These are phyloP conservation scores for Crotalus helleri DNA, from an alignment of 2,113 vertebrate species.

Conservation along the genomic window DNA sequence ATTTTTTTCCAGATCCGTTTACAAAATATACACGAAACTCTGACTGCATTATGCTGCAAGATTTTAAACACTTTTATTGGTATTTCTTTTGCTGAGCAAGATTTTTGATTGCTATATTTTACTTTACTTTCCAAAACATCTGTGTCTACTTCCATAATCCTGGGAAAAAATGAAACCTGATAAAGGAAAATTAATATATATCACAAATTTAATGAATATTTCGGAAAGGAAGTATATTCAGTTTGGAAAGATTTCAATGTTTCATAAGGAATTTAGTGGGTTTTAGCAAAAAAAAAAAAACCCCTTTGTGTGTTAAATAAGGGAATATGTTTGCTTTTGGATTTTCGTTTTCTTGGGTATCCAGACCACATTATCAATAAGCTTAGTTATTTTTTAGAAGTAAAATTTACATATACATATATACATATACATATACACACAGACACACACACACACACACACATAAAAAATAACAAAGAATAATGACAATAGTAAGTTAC, in stretches of 20 bases:
- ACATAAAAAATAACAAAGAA: too few relatives aligned
- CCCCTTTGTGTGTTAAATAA: not conserved
- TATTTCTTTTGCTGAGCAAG: not conserved
- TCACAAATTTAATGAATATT: not conserved
- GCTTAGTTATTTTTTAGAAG: not conserved
- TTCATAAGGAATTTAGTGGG: not conserved
- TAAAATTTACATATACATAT: too few relatives aligned
- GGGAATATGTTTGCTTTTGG: not conserved
- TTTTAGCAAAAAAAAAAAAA: not conserved
- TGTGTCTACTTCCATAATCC: not conserved
- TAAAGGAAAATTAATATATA: not conserved
- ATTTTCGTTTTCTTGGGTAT: not conserved
- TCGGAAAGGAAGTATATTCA: not conserved
- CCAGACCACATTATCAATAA: not conserved
- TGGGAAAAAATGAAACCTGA: not conserved
- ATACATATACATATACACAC: too few relatives aligned
- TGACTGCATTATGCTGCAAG: not conserved
- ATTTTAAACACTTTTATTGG: not conserved
- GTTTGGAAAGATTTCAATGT: not conserved
- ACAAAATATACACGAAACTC: not conserved
- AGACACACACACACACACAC: not conserved
- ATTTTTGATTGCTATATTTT: not conserved
- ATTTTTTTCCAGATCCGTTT: not conserved
- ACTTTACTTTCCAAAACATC: not conserved
- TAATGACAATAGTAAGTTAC: too few relatives aligned